Base-by-base conservation (phyloP, 1,140 invertebrate genomes). In the Cydia strobilella region DNA sequence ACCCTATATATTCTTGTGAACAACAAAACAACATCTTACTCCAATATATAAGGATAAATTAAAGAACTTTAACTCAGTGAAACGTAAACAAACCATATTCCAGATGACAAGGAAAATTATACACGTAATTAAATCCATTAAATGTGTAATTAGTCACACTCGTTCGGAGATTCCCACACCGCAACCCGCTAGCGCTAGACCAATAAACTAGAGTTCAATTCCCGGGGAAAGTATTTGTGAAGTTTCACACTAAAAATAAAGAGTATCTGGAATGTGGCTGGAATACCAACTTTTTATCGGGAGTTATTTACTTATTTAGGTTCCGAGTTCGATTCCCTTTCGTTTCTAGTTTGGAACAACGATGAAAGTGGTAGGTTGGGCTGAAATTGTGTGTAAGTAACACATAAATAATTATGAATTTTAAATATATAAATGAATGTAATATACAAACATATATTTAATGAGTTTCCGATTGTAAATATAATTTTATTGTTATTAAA, bases 161-260 rank as follows among this genome's bases (percentile, higher is more conserved):
- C 0, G 18, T 31, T 31, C 31, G 31, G 63, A 69, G 31, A 69
- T 69, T 35, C 25, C 65, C 65, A 18, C 31, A 42, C 65, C 27
- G 23, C 65, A 69, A 1, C n/a, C 27, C 12, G 23, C 25, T 35
- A 69, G 65, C 12, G 23, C 25, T 35, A 69, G 65, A 69, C 27
- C 35, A 69, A 69, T 69, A 69, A 69, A 69, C 35, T 35, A 69
- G 65, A 69, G 65, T 69, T 42, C 65, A 69, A 69, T 10, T 69
- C 65, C 65, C 65, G 31, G 65, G 18, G 63, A 65, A 59, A 65
- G 65, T 69, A 69, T 69, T 69, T 69, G 27, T 69, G 65, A 69
- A 69, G 27, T 69, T 69, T 39, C 31, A 69, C 27, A 69, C 65
- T 69, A 69, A 69, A 69, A 42, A 69, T 69, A 69, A 69, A 69